These are phyloP conservation scores for Drosophila maculinotata DNA, from an alignment of 2,888 invertebrate species.

Conservation along the genomic window DNA sequence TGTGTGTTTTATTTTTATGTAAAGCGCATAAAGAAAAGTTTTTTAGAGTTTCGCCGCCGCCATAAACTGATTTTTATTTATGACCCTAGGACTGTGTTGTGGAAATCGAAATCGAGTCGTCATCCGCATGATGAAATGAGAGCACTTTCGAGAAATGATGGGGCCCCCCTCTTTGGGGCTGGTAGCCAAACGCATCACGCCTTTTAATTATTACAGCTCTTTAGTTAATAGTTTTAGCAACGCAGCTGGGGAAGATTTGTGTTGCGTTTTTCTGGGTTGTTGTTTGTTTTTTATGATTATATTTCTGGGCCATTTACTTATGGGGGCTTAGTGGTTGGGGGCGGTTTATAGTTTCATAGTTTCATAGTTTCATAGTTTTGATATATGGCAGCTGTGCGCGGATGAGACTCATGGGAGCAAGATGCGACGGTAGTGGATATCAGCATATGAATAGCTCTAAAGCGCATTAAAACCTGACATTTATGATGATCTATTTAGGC, in stretches of 20 bases:
- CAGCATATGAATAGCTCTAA: constrained; percentile 65
- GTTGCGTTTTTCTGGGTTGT: constrained; percentile 12
- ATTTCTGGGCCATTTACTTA: constrained; percentile 25
- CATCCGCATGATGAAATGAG: constrained; percentile 72
- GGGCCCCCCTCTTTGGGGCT: constrained; percentile 27
- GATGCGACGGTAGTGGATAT: constrained; percentile 53
- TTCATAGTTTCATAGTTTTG: constrained; percentile 43
- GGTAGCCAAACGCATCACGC: constrained; percentile 68
- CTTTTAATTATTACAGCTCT: constrained; percentile 78
- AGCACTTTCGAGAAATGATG: constrained; percentile 55
- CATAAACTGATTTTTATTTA: constrained; percentile 81
- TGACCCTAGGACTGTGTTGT: constrained; percentile 49
- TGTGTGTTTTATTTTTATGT: constrained; percentile 75
- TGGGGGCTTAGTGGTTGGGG: constrained; percentile 62
- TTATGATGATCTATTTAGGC: constrained; percentile 77
- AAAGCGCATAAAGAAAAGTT: constrained; percentile 79
- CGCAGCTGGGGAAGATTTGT: constrained; percentile 70
- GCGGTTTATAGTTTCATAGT: constrained; percentile 11
- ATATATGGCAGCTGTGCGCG: constrained; percentile 52
- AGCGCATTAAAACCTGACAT: constrained; percentile 67
- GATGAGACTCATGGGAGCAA: constrained; percentile 22
- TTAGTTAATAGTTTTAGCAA: constrained; percentile 78
- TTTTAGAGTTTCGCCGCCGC: constrained; percentile 73
- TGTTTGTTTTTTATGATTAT: constrained; percentile 5
- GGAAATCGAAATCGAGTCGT: constrained; percentile 74